phyloP scores from a whole-genome alignment of 2,888 invertebrate genomes.

The Andrena fulva region DNA sequence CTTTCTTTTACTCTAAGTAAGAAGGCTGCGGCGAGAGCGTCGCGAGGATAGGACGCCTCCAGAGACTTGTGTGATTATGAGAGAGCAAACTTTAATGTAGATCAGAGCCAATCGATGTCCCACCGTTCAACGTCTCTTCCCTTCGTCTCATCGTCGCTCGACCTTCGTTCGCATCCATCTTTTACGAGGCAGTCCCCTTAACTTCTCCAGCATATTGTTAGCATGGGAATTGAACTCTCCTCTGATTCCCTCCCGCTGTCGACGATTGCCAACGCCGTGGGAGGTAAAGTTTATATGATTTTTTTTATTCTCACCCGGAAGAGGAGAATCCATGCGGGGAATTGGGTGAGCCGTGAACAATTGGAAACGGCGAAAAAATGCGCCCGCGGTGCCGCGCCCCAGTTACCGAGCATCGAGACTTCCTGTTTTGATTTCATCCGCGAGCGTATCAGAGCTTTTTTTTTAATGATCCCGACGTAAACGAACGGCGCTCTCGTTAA shows the following conservation, averaged over 20 bases:
- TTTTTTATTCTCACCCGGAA: neutral
- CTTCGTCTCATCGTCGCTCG: constrained; percentile 7
- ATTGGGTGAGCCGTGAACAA: neutral
- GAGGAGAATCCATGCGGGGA: neutral
- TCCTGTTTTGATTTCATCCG: constrained; percentile 20
- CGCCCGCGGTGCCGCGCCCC: neutral
- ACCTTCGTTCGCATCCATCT: neutral
- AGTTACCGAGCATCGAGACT: neutral
- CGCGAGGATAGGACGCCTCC: neutral
- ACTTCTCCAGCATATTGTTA: neutral
- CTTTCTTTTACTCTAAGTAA: neutral
- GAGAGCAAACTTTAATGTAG: constrained; percentile 31
- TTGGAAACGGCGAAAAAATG: constrained; percentile 10
- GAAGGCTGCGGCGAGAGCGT: neutral
- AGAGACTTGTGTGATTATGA: constrained; percentile 24
- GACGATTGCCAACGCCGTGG: neutral
- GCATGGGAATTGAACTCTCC: neutral
- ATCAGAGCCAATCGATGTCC: constrained; percentile 32
- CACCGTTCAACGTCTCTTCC: neutral
- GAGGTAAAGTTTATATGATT: neutral
- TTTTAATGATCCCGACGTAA: constrained; percentile 21
- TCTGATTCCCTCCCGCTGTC: neutral
- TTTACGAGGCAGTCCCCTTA: neutral
- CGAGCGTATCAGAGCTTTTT: neutral
- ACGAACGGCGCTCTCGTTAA: constrained; percentile 34